Base-by-base conservation (phyloP, 2,113 vertebrate genomes). In the Corythoichthys intestinalis region DNA sequence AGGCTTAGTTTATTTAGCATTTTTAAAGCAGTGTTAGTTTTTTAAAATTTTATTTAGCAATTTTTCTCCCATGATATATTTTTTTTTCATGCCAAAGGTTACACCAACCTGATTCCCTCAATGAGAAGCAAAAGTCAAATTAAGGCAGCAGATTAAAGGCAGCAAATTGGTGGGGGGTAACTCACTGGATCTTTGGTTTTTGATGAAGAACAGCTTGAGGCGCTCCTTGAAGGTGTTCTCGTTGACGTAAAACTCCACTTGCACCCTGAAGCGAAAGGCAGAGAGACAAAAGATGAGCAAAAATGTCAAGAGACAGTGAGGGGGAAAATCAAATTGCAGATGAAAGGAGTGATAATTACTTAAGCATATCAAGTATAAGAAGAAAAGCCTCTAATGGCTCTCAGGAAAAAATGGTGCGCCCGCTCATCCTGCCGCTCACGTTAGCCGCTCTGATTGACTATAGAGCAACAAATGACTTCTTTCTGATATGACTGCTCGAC, bases 121-220 rank as follows among this genome's bases (percentile, higher is more conserved):
- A 39, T 48, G 46, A 2, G 11, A 53, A 56, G 67, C 2, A 14
- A 52, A 59, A 74, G 46, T 4, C 2, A 54, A 68, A 61, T 49
- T 49, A 50, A 20, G 13, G 57, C n/a, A 15, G 12, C 4, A 10
- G 6, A 56, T 59, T 50, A 74, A 70, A 74, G 53, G 56, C 34
- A 65, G 38, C 56, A 2, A 73, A 65, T 56, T 49, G 9, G 37
- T 65, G 67, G 67, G 37, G 48, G 3, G 46, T 37, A 76, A 93
- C 93, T 94, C 88, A 94, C 93, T 94, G 77, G 93, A 94, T 92
- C 93, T 91, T 92, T 94, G 93, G 91, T 94, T 94, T 91, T 94
- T 94, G 89, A 94, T 94, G 92, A 94, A 94, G 89, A 94, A 94
- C 79, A 94, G 88, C 89, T 94, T 94, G 72, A 94, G 92, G 20